phyloP scores from a whole-genome alignment of 2,113 vertebrate genomes.

The Scortum barcoo region DNA sequence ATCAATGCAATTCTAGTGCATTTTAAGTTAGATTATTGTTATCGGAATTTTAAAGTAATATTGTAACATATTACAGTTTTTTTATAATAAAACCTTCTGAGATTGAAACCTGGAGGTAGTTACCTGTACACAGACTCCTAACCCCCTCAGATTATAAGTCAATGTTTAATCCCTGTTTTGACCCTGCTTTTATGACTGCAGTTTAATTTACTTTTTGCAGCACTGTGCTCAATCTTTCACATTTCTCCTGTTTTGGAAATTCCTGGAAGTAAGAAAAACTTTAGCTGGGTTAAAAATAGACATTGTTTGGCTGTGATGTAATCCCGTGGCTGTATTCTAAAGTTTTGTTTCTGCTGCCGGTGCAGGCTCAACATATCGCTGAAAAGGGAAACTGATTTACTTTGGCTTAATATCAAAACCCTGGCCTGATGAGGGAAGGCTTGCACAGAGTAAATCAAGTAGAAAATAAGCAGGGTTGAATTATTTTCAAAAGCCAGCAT shows the following conservation, averaged over 20 bases:
- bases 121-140: constrained; percentile 16
- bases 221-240: constrained; percentile 52
- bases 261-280: constrained; percentile 78
- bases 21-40: background rate
- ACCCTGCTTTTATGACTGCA: constrained; percentile 41
- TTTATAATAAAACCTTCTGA: background rate
- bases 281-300: constrained; percentile 80
- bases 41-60: background rate
- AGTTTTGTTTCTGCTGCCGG: constrained; percentile 65
- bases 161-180: constrained; percentile 54
- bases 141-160: constrained; percentile 17
- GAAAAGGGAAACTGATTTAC: constrained; percentile 75
- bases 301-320: constrained; percentile 82
- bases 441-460: constrained; percentile 77
- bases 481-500: constrained; percentile 79
- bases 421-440: constrained; percentile 74
- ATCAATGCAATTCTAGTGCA: background rate
- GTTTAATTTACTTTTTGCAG: constrained; percentile 56
- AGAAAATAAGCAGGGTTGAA: constrained; percentile 81
- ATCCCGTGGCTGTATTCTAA: constrained; percentile 70
- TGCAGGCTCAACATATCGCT: constrained; percentile 65
- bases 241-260: constrained; percentile 80
- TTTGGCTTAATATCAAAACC: constrained; percentile 80
- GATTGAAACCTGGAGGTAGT: constrained; percentile 22
- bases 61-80: background rate